Conservation (phyloP, 1,140 invertebrate species). For the Cydia strobilella region DNA sequence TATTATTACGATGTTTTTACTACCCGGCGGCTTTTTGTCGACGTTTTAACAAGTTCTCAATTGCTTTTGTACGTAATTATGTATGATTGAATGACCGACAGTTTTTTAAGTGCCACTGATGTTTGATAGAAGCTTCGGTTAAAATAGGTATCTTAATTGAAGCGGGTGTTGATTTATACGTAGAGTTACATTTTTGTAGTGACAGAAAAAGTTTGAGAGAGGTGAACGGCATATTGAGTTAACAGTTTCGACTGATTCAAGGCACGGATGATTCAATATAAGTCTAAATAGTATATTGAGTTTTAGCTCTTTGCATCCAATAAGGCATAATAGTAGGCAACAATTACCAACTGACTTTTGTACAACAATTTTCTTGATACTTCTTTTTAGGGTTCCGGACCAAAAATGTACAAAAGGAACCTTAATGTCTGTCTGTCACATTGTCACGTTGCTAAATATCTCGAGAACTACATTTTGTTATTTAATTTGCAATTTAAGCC, state of each 20-base stretch:
- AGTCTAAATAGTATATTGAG: too few species aligned
- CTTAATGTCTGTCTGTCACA: too few species aligned
- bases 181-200: background rate
- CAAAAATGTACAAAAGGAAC: too few species aligned
- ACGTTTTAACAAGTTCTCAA: constrained; percentile 31
- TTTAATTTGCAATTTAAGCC: too few species aligned
- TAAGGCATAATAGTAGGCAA: background rate
- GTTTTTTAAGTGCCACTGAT: constrained; percentile 26
- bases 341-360: too few species aligned
- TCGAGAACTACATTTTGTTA: too few species aligned
- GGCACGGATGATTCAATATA: too few species aligned
- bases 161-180: background rate
- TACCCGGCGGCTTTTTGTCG: constrained; percentile 17
- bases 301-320: background rate
- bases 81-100: constrained; percentile 30
- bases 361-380: too few species aligned
- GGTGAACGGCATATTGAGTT: background rate
- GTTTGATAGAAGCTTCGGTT: constrained; percentile 18
- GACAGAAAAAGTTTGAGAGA: background rate
- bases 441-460: too few species aligned
- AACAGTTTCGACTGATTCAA: too few species aligned
- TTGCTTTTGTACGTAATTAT: constrained; percentile 28
- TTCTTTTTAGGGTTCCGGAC: too few species aligned
- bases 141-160: background rate
- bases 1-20: constrained; percentile 23